Percentiles rank a stretch among this genome's conserved stretches.
Evolutionary conservation across 2,797 vertebrate genomes (phyloP).

Genomic region (Leptodactylus fallax): DNA sequence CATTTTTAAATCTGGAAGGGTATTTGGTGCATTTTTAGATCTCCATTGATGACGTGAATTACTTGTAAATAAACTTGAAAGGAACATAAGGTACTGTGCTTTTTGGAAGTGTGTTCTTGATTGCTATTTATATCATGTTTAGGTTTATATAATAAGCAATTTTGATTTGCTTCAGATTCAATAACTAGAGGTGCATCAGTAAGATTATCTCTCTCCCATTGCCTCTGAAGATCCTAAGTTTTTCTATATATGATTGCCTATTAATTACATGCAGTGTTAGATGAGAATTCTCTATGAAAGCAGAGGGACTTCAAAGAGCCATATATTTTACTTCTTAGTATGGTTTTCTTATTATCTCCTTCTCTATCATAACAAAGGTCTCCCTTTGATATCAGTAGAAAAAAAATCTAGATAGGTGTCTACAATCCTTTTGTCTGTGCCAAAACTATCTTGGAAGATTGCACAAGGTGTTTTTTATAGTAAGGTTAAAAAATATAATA

Average conservation of each 20-base stretch:
- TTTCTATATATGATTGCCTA: conserved; percentile 33
- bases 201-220: conserved; percentile 17
- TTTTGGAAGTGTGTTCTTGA: conserved; percentile 25
- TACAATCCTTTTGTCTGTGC: neutral
- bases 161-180: neutral
- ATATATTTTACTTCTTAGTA: conserved; percentile 40
- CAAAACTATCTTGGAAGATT: conserved; percentile 19
- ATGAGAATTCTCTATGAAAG: conserved; percentile 45
- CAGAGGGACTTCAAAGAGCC: conserved; percentile 41
- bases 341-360: conserved; percentile 21
- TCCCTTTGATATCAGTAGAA: conserved; percentile 37
- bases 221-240: conserved; percentile 10
- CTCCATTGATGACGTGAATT: conserved; percentile 22
- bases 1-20: neutral
- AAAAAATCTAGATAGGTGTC: neutral
- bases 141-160: neutral
- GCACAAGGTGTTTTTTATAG: neutral
- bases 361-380: conserved; percentile 13
- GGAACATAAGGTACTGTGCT: conserved; percentile 44
- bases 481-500: neutral
- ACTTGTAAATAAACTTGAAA: conserved; percentile 48
- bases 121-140: conserved; percentile 18
- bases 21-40: neutral
- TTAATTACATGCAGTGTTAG: conserved; percentile 48
- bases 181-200: conserved; percentile 3